Base-by-base conservation (phyloP, 2,888 invertebrate species). In the Drosophila acutilabella region DNA sequence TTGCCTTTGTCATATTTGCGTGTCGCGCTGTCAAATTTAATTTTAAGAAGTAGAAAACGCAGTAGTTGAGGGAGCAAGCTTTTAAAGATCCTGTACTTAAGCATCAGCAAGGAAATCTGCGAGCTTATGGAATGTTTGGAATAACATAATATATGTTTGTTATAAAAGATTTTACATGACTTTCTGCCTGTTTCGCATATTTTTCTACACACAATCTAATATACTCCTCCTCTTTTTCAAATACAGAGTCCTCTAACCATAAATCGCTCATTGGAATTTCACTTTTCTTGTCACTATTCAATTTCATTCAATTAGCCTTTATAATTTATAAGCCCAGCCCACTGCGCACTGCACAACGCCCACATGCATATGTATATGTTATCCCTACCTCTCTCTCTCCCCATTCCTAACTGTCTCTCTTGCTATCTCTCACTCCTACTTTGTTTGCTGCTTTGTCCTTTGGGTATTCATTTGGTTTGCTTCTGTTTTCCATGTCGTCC, bases 221-320 rank as follows among this genome's bases (percentile, higher is more conserved):
- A 8, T 30, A 30, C 30, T 8, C 8, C 30, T 30, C 30, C 1
- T 30, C 8, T 8, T 1, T 30, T 30, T 30, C 2, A 8, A 8
- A 8, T 8, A 30, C 30, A 30, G 30, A 8, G 30, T 8, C 30
- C 6, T 30, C 30, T 30, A 30, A 36, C 65, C 75, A 75, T 87
- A 69, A 87, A 89, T 80, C 87, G 89, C 67, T 65, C 66, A 72
- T 62, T 66, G 71, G 69, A 80, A 83, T 80, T 89, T 83, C 73
- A 74, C 88, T 83, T 87, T 89, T 81, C 74, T 65, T 81, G 86
- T 82, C 88, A 80, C 88, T 83, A 83, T 88, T 83, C 83, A 88
- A 88, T 88, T 88, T 84, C 72, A 74, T 87, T 89, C 85, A 89
- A 89, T 85, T 89, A 84, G 69, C 71, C 73, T 87, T 79, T 73